Conservation (phyloP, 2,888 invertebrate genomes). For the Mythimna vitellina region DNA sequence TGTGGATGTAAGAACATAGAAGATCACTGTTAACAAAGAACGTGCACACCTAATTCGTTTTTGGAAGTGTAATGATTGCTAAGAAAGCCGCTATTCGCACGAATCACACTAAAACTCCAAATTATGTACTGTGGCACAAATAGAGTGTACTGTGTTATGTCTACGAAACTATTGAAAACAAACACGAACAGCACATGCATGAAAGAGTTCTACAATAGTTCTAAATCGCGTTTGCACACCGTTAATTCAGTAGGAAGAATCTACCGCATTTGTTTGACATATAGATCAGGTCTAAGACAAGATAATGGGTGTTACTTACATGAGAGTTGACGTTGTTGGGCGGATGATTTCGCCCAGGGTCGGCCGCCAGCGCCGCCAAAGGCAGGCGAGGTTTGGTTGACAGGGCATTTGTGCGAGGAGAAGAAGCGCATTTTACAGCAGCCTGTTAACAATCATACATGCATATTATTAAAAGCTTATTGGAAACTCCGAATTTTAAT, state of each 20-base stretch:
- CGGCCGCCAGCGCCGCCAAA: conserved; percentile 84
- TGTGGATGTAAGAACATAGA: conserved; percentile 59
- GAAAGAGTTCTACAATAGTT: conserved; percentile 36
- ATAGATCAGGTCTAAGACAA: conserved; percentile 25
- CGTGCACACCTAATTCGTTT: conserved; percentile 10
- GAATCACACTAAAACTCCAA: conserved; percentile 18
- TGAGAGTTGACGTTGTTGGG: conserved; percentile 89
- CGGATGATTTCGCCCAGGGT: conserved; percentile 85
- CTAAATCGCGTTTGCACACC: conserved; percentile 52
- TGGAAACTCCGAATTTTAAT: neutral
- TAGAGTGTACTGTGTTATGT: conserved; percentile 45
- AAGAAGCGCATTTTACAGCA: conserved; percentile 89
- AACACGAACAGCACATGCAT: conserved; percentile 51
- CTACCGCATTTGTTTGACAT: conserved; percentile 38
- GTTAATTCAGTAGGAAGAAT: conserved; percentile 26
- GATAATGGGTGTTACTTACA: conserved; percentile 76
- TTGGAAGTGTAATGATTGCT: neutral
- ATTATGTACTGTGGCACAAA: conserved; percentile 29
- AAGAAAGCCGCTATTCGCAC: conserved; percentile 24
- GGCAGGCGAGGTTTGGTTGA: conserved; percentile 87
- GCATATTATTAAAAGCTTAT: conserved; percentile 32
- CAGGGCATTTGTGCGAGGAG: conserved; percentile 88
- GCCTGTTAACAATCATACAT: conserved; percentile 75
- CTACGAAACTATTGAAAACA: conserved; percentile 46
- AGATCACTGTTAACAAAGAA: conserved; percentile 35